A percentile compares a stretch with the other conserved stretches of the same genome.
These are phyloP conservation scores for Bombus haemorrhoidalis DNA, from an alignment of 1,140 invertebrate genomes.

Conservation along the genomic window DNA sequence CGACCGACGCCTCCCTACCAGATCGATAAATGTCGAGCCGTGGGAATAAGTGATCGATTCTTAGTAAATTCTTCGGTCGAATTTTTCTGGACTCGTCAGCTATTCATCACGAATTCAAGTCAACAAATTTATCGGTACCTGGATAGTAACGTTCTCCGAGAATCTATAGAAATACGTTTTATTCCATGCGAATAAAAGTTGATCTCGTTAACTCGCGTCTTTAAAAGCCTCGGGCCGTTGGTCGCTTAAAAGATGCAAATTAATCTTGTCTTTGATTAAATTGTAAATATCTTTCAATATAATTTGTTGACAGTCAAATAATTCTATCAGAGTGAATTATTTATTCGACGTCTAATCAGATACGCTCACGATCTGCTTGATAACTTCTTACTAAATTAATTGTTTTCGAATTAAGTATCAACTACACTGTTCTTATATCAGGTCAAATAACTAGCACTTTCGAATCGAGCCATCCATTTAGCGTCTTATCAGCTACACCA, in stretches of 20 bases:
- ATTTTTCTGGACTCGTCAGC: not conserved
- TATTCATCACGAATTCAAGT: not conserved
- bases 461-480: not conserved
- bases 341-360: not conserved
- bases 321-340: not conserved
- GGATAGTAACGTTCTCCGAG: too few species aligned
- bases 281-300: not conserved
- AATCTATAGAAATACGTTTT: not conserved
- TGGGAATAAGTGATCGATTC: slow-evolving; percentile 46
- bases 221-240: not conserved
- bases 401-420: too few species aligned
- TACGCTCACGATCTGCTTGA: not conserved
- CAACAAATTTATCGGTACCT: not conserved
- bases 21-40: not conserved
- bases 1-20: too few species aligned
- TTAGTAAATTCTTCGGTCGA: not conserved
- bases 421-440: not conserved
- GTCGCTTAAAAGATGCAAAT: not conserved
- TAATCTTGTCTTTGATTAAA: not conserved
- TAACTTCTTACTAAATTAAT: not conserved
- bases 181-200: not conserved
- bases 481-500: not conserved
- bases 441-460: not conserved
- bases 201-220: not conserved
- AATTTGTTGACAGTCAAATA: not conserved